A percentile compares a stretch with the other conserved stretches of the same genome.
phyloP scores from a whole-genome alignment of 2,113 vertebrate genomes.

The Notiomystis cincta region DNA sequence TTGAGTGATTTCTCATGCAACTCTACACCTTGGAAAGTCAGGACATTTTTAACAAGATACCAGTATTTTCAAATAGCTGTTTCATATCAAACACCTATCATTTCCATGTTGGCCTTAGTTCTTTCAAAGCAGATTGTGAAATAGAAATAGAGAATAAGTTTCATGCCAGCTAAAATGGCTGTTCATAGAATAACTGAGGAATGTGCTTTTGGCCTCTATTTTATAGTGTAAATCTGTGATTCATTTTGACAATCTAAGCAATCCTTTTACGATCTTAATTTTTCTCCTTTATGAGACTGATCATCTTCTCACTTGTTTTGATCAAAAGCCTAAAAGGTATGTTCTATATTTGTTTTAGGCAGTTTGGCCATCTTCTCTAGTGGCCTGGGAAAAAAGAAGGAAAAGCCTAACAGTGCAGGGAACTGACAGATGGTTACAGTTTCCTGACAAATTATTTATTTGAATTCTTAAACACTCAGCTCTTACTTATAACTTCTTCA shows the following conservation, averaged over 20 bases:
- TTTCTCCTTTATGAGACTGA: constrained; percentile 1
- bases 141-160: neutral
- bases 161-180: neutral
- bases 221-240: neutral
- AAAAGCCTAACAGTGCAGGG: neutral
- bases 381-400: neutral
- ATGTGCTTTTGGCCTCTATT: neutral
- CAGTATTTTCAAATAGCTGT: neutral
- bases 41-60: neutral
- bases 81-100: neutral
- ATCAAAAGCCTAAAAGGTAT: neutral
- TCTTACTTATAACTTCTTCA: constrained; percentile 1
- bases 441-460: constrained; percentile 53
- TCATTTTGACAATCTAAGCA: constrained; percentile 18
- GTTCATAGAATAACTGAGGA: constrained; percentile 9
- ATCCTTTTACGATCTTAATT: neutral
- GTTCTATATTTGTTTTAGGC: constrained; percentile 19
- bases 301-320: neutral
- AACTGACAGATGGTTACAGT: constrained; percentile 44
- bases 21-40: neutral
- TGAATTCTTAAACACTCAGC: constrained; percentile 40
- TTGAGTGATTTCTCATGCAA: neutral
- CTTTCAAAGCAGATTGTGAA: neutral
- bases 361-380: neutral
- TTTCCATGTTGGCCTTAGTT: neutral